Evolutionary conservation across 2,113 vertebrate species (phyloP).

Genomic region (Oxygymnocypris stewartii): DNA sequence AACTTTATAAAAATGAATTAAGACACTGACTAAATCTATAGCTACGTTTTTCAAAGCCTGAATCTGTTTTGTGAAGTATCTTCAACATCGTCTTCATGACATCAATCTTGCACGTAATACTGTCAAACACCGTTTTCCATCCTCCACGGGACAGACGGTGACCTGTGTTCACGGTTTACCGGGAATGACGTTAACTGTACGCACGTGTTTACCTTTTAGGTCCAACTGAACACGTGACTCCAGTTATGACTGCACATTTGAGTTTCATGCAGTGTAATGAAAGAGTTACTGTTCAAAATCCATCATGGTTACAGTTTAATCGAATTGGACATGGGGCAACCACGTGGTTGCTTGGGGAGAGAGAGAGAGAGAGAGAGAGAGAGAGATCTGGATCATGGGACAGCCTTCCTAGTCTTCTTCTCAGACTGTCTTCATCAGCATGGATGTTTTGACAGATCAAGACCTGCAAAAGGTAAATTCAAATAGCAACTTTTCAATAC

Average conservation of each 20-base stretch:
- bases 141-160: neutral
- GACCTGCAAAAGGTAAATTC: constrained; percentile 76
- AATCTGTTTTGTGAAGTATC: neutral
- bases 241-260: neutral
- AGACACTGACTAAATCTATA: neutral
- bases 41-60: neutral
- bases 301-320: constrained; percentile 49
- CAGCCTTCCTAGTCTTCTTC: neutral
- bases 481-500: neutral
- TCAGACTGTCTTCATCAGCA: constrained; percentile 50
- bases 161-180: neutral
- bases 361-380: neutral
- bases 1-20: neutral
- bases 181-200: neutral
- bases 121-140: neutral
- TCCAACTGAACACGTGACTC: neutral
- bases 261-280: neutral
- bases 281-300: constrained; percentile 58
- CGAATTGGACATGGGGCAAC: constrained; percentile 44
- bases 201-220: neutral
- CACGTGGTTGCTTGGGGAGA: constrained; percentile 53
- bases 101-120: neutral
- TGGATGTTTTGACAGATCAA: constrained; percentile 74
- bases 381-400: constrained; percentile 13
- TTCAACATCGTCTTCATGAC: neutral